Evolutionary conservation across 2,113 vertebrate species (phyloP).

Genomic region (Hyaena hyaena): DNA sequence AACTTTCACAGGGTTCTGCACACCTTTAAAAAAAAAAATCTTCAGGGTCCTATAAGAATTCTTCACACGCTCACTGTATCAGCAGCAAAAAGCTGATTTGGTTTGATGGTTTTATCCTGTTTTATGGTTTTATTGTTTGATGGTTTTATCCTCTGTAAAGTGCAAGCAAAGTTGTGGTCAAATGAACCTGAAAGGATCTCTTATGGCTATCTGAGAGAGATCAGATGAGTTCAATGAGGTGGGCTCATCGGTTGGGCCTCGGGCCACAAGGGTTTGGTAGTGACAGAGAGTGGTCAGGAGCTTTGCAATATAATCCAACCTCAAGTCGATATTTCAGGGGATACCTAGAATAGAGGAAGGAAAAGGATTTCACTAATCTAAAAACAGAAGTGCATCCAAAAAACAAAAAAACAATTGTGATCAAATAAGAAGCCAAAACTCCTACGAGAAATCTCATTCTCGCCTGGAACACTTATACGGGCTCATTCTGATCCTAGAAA

Average conservation of each 20-base stretch:
- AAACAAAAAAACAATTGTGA: conserved; percentile 10
- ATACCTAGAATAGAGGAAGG: conserved; percentile 71
- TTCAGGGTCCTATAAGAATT: neutral
- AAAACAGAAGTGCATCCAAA: conserved; percentile 61
- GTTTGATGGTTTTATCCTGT: conserved; percentile 43
- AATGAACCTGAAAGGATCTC: conserved; percentile 4
- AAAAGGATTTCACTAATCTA: conserved; percentile 64
- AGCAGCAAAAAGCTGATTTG: conserved; percentile 66
- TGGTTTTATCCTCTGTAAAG: conserved; percentile 66
- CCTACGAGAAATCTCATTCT: conserved; percentile 15
- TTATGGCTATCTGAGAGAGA: conserved; percentile 15
- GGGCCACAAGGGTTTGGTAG: neutral
- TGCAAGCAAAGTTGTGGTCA: conserved; percentile 32
- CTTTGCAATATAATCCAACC: conserved; percentile 52
- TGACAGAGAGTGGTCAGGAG: neutral
- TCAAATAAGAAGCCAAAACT: conserved; percentile 42
- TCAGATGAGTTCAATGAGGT: neutral
- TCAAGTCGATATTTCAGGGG: conserved; percentile 42
- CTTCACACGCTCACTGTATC: conserved; percentile 19
- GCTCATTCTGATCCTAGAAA: conserved; percentile 77
- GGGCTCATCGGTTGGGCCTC: neutral
- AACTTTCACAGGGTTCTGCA: conserved; percentile 44
- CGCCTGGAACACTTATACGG: conserved; percentile 46
- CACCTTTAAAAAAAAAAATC: neutral
- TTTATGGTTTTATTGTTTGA: conserved; percentile 50